phyloP scores from a whole-genome alignment of 2,797 vertebrate species.

The Gastrophryne carolinensis region DNA sequence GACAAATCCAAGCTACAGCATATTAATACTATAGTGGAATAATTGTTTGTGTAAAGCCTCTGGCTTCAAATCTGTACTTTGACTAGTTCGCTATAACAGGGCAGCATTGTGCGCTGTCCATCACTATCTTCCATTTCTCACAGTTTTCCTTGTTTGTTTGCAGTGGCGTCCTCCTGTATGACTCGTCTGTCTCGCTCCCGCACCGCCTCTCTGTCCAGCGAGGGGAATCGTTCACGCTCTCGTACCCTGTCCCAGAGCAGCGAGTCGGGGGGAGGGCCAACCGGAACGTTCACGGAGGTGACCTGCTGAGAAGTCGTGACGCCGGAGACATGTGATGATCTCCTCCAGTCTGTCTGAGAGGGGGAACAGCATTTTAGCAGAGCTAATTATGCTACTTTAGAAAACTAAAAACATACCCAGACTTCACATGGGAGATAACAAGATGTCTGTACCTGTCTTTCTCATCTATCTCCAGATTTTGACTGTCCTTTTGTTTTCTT shows the following conservation, averaged over 20 bases:
- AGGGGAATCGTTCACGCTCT: conserved; percentile 83
- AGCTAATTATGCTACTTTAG: conserved; percentile 47
- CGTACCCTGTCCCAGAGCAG: conserved; percentile 90
- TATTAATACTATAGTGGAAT: too few species aligned
- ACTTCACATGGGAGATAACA: conserved; percentile 44
- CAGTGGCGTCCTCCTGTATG: conserved; percentile 93
- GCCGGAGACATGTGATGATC: conserved; percentile 49
- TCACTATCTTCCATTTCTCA: too few species aligned
- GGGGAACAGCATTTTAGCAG: conserved; percentile 35
- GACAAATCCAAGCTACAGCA: too few species aligned
- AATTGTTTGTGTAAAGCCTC: too few species aligned
- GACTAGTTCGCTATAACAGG: too few species aligned
- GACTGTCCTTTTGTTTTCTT: conserved; percentile 1
- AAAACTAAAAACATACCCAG: conserved; percentile 38
- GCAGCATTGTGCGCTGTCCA: neutral
- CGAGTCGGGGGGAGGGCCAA: conserved; percentile 71
- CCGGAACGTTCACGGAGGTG: conserved; percentile 85
- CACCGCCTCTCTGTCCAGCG: conserved; percentile 89
- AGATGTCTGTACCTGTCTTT: conserved; percentile 45
- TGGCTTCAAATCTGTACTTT: too few species aligned
- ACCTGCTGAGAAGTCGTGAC: conserved; percentile 76
- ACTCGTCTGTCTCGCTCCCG: conserved; percentile 89
- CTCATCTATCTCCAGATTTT: conserved; percentile 15
- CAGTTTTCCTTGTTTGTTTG: conserved; percentile 13
- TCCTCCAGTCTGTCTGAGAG: conserved; percentile 33